Conservation (phyloP, 2,113 vertebrate species). For the Ploceus nigricollis region DNA sequence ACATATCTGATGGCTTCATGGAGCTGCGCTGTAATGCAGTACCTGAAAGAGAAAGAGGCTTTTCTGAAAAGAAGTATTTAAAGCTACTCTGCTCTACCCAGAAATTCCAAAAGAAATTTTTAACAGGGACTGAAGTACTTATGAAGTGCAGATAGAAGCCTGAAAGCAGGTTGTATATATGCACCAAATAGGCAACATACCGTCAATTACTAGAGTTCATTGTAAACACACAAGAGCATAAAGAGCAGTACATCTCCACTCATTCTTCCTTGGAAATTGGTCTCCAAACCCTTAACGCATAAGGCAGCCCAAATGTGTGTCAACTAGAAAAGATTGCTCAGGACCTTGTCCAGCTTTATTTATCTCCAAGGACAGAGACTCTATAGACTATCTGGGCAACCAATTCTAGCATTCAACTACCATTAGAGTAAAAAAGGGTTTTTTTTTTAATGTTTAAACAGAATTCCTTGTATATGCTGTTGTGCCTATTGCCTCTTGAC, state of each 20-base stretch:
- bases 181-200: neutral
- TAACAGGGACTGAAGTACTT: neutral
- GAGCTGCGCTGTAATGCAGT: conserved; percentile 65
- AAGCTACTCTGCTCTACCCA: neutral
- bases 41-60: conserved; percentile 43
- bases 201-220: neutral
- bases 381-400: neutral
- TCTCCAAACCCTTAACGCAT: neutral
- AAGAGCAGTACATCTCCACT: neutral
- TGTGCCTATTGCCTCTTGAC: neutral
- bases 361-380: neutral
- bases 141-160: neutral
- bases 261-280: neutral
- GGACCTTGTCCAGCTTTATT: neutral
- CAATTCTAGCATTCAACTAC: neutral
- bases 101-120: neutral
- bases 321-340: neutral
- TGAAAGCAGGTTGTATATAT: neutral
- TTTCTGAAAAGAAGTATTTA: neutral
- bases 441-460: neutral
- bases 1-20: conserved; percentile 74
- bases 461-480: neutral
- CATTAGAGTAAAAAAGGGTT: neutral
- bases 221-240: neutral
- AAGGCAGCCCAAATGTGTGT: neutral